Percentiles rank a stretch among this genome's conserved stretches.
These are phyloP conservation scores for Fregata magnificens DNA, from an alignment of 2,113 vertebrate species.

Conservation along the genomic window DNA sequence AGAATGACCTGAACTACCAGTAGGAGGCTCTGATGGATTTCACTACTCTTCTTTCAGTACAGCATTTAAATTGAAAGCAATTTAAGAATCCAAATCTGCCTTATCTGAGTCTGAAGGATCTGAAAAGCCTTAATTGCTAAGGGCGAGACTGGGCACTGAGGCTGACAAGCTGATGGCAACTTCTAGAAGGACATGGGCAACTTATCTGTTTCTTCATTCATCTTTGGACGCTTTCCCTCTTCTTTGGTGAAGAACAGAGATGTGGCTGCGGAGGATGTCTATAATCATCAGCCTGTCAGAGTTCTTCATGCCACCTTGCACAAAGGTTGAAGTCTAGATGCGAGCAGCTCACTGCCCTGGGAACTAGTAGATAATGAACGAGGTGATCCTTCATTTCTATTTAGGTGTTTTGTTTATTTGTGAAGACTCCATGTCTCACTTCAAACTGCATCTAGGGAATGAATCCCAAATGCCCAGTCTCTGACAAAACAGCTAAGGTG, in stretches of 20 bases:
- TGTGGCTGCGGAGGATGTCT: not conserved
- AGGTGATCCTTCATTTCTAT: not conserved
- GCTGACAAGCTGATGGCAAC: not conserved
- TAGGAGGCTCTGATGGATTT: conserved; percentile 4
- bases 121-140: not conserved
- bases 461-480: not conserved
- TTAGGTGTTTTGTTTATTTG: not conserved
- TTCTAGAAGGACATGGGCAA: not conserved
- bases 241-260: not conserved
- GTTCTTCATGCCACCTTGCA: not conserved
- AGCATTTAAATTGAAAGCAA: not conserved
- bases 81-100: not conserved
- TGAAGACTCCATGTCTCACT: not conserved
- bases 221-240: not conserved
- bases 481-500: not conserved
- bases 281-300: not conserved
- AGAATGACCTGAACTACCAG: not conserved
- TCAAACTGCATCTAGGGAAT: not conserved
- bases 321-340: not conserved
- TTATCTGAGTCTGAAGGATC: not conserved
- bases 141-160: not conserved
- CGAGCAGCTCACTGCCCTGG: not conserved
- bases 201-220: not conserved
- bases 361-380: not conserved
- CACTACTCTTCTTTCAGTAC: not conserved